These are phyloP conservation scores for Galagoides demidoff DNA, from an alignment of 2,797 vertebrate genomes.

Conservation along the genomic window DNA sequence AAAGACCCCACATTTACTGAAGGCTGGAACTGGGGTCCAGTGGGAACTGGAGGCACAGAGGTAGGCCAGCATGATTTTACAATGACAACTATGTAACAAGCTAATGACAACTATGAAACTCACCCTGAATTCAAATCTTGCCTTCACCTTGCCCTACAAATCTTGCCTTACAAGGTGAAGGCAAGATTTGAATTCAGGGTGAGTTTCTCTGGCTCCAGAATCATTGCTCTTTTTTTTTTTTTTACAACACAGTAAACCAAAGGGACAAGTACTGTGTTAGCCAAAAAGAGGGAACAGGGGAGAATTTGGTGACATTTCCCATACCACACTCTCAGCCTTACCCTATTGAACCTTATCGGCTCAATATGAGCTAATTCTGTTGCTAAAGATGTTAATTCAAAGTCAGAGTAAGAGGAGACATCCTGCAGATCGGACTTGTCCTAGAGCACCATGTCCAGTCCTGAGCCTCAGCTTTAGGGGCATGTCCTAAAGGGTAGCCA, in stretches of 20 bases:
- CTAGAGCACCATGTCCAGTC: neutral
- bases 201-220: neutral
- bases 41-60: fast-evolving
- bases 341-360: neutral
- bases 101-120: too few species aligned
- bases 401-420: neutral
- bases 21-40: neutral
- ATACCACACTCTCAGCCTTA: neutral
- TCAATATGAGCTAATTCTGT: neutral
- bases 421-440: neutral
- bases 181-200: neutral
- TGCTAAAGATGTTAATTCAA: neutral
- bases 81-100: neutral
- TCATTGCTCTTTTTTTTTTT: neutral
- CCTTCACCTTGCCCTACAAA: too few species aligned
- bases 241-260: neutral
- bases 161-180: neutral
- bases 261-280: neutral
- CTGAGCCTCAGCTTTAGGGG: neutral
- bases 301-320: neutral
- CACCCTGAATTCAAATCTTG: too few species aligned
- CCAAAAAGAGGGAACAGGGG: neutral
- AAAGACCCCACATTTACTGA: neutral
- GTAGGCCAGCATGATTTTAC: too few species aligned
- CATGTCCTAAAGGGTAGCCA: neutral